Conservation (phyloP, 1,140 invertebrate species). For the Microplitis demolitor region DNA sequence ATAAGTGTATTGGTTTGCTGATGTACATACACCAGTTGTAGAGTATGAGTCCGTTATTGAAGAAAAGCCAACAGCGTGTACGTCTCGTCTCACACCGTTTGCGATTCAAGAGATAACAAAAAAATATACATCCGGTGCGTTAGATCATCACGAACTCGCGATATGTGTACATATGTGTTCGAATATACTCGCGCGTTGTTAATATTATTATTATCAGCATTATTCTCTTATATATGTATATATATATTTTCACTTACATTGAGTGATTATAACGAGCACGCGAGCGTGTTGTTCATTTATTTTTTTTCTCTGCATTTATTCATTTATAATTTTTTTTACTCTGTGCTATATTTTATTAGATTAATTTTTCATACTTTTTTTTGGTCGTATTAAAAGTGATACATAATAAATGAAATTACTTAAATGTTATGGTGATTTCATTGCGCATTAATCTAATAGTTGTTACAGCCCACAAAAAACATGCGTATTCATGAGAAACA, state of each 20-base stretch:
- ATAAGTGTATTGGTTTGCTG: neutral
- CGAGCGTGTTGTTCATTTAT: neutral
- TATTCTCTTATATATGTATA: neutral
- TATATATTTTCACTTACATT: constrained; percentile 1
- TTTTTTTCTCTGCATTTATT: neutral
- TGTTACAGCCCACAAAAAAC: constrained; percentile 37
- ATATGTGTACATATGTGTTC: neutral
- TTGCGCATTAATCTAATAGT: constrained; percentile 46
- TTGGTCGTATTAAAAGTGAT: too few species aligned
- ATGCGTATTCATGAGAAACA: constrained; percentile 54
- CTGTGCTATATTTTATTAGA: neutral
- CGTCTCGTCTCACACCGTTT: constrained; percentile 13
- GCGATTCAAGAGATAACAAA: constrained; percentile 12
- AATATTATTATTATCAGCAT: neutral
- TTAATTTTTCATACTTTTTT: neutral
- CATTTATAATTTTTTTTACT: too few species aligned
- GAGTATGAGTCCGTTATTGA: constrained; percentile 12
- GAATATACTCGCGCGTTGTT: too few species aligned
- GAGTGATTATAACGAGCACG: constrained; percentile 19
- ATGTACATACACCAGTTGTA: too few species aligned
- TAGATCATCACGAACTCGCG: constrained; percentile 3
- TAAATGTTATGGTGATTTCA: constrained; percentile 24
- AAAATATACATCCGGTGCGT: constrained; percentile 15
- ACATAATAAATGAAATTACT: constrained; percentile 6
- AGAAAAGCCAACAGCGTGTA: neutral